phyloP scores from a whole-genome alignment of 2,888 invertebrate genomes.

The Augochlorella aurata region DNA sequence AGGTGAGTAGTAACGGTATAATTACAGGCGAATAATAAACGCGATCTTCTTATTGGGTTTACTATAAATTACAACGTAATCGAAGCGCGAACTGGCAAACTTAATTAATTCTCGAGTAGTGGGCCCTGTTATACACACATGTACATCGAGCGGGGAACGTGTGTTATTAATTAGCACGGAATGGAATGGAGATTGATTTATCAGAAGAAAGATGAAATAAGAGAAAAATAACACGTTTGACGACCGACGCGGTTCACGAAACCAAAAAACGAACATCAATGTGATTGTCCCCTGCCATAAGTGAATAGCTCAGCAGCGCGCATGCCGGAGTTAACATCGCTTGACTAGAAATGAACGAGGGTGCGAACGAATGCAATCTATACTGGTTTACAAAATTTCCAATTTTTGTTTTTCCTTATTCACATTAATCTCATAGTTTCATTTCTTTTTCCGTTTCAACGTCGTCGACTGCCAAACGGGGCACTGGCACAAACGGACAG shows the following conservation, averaged over 20 bases:
- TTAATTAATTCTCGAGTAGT: conserved; percentile 43
- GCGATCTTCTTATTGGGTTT: conserved; percentile 24
- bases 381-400: conserved; percentile 33
- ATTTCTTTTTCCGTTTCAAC: conserved; percentile 27
- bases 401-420: conserved; percentile 42
- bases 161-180: conserved; percentile 34
- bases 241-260: conserved; percentile 50
- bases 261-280: conserved; percentile 59
- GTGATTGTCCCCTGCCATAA: conserved; percentile 69
- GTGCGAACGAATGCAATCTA: conserved; percentile 58
- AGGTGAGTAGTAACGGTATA: conserved; percentile 54
- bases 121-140: conserved; percentile 42
- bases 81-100: conserved; percentile 52
- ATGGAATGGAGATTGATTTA: conserved; percentile 63
- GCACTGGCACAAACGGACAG: conserved; percentile 21
- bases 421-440: conserved; percentile 39
- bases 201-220: conserved; percentile 45
- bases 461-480: conserved; percentile 26
- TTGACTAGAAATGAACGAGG: conserved; percentile 73
- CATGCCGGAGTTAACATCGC: conserved; percentile 65
- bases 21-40: conserved; percentile 43
- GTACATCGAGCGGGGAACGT: conserved; percentile 37
- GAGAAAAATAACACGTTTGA: conserved; percentile 16
- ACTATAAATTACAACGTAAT: conserved; percentile 56
- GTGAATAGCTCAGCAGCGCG: conserved; percentile 60